Conservation (phyloP, 2,113 vertebrate genomes). For the Erythrocercus mccallii region DNA sequence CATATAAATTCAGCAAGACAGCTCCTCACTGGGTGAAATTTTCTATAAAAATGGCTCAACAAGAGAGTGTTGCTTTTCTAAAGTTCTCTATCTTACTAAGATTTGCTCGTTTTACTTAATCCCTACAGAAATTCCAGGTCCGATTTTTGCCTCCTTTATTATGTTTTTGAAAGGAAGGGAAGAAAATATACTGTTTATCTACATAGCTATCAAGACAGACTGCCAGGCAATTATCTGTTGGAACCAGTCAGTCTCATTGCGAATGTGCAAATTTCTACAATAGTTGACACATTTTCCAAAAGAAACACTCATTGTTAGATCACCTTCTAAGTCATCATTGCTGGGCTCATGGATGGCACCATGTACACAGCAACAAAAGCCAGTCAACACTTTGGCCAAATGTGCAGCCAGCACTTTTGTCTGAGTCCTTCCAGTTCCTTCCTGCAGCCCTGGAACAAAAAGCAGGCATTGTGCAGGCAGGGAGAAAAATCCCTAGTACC, state of each 20-base stretch:
- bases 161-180: not conserved
- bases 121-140: not conserved
- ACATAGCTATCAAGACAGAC: not conserved
- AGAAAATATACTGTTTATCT: not conserved
- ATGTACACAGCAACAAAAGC: slow-evolving; percentile 1
- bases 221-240: slow-evolving; percentile 3
- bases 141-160: not conserved
- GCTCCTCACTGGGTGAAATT: not conserved
- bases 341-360: not conserved
- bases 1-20: not conserved
- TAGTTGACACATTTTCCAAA: not conserved
- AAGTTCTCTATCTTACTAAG: not conserved
- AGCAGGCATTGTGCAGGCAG: not conserved
- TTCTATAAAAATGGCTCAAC: not conserved
- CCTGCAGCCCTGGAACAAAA: not conserved
- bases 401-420: slow-evolving; percentile 40
- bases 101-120: not conserved
- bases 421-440: slow-evolving; percentile 37
- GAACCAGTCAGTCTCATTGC: not conserved
- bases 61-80: not conserved
- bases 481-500: not conserved
- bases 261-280: not conserved
- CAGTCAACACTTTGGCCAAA: not conserved
- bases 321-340: not conserved
- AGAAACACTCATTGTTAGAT: slow-evolving; percentile 12